These are phyloP conservation scores for Drosophila falleni DNA, from an alignment of 2,888 invertebrate genomes.

Conservation along the genomic window DNA sequence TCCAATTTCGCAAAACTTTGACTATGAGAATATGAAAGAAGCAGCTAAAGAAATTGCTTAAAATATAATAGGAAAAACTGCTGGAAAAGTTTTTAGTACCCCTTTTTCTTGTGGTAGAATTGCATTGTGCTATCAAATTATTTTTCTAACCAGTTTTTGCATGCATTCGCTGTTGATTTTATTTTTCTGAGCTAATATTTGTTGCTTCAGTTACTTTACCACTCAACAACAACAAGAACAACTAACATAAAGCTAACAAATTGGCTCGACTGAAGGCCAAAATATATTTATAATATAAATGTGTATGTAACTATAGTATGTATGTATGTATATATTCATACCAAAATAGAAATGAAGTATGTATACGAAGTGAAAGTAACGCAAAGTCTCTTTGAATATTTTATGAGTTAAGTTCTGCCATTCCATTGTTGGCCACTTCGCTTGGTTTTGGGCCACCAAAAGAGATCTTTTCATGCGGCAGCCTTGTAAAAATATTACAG, in stretches of 20 bases:
- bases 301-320: constrained; percentile 7
- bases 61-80: constrained; percentile 7
- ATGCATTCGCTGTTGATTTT: constrained; percentile 14
- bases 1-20: constrained; percentile 1
- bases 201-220: constrained; percentile 1
- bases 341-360: constrained; percentile 15
- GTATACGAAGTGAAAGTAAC: constrained; percentile 38
- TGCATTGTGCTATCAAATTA: constrained; percentile 12
- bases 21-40: constrained; percentile 2
- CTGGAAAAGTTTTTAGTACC: neutral
- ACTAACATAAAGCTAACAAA: constrained; percentile 22
- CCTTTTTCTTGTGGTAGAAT: neutral
- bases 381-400: constrained; percentile 57
- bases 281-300: constrained; percentile 5
- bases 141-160: constrained; percentile 4
- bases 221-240: constrained; percentile 8
- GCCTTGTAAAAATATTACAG: constrained; percentile 34
- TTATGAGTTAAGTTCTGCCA: constrained; percentile 55
- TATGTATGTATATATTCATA: neutral
- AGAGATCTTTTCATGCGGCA: constrained; percentile 1
- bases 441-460: constrained; percentile 2
- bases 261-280: neutral
- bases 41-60: constrained; percentile 3
- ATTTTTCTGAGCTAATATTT: constrained; percentile 20
- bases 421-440: constrained; percentile 45